Base-by-base conservation (phyloP, 2,797 vertebrate species). In the Enteromius unitaeniatus region DNA sequence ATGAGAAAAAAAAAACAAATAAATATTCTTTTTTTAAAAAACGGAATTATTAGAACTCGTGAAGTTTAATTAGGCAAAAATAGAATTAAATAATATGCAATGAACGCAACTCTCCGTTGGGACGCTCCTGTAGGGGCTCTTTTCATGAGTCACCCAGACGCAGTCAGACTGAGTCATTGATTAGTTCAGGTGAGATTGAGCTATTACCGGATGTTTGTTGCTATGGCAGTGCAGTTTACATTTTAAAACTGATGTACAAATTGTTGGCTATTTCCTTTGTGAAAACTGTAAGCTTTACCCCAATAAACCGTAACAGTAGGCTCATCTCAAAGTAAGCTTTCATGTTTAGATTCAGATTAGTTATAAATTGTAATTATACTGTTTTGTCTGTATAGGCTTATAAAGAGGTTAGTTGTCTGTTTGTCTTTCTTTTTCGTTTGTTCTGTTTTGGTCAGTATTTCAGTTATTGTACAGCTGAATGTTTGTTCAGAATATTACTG, bases 151-250 rank as follows among this genome's bases (percentile, higher is more conserved):
- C 81, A 81, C 51, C 26, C 6, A 62, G 26, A 72, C 42, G n/a
- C 47, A 49, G 55, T 2, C 55, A n/a, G 45, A 53, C 0, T 76
- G 81, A 75, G 31, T 76, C 72, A 82, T 1, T 19, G 26, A 42
- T 55, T n/a, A n/a, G n/a, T 26, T 53, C n/a, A 53, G 15, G 11
- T n/a, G 14, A 34, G 19, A 81, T 62, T 74, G 11, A 67, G n/a
- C 11, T 8, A 7, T 21, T 69, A 55, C 47, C 47, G 72, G 81
- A 82, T 82, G 81, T 82, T 67, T 82, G 72, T 82, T 82, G 81
- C 60, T 67, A 82, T 82, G 72, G 69, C 14, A 51, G 3, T 64
- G 23, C 15, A 70, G 9, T 0, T 69, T 40, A 42, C n/a, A 40
- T 15, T 37, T 34, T 23, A n/a, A 23, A n/a, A n/a, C 31, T n/a